Conservation (phyloP, 2,888 invertebrate species). For the Chymomyza caudatula region DNA sequence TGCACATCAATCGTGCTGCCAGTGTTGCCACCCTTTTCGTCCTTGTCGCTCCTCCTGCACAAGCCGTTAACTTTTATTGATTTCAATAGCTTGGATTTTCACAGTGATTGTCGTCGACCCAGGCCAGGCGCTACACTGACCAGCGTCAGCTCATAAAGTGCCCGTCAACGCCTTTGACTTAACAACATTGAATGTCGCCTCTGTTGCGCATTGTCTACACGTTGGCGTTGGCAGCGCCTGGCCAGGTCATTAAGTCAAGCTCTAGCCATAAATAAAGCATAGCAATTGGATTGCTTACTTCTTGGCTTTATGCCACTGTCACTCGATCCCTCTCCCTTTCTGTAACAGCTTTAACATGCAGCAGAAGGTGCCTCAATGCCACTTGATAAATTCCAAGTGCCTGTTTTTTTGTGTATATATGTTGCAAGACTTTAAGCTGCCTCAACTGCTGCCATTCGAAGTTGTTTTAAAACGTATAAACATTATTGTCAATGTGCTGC, state of each 20-base stretch:
- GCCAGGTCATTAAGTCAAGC: conserved; percentile 74
- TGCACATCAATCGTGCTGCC: conserved; percentile 67
- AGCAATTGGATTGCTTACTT: conserved; percentile 42
- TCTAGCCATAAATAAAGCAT: conserved; percentile 70
- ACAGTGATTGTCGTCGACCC: conserved; percentile 65
- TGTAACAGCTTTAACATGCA: neutral
- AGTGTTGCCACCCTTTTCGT: conserved; percentile 1
- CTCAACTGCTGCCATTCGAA: neutral
- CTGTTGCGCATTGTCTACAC: conserved; percentile 63
- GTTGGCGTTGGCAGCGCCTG: conserved; percentile 5
- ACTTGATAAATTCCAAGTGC: neutral
- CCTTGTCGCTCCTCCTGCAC: conserved; percentile 34
- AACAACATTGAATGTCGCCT: conserved; percentile 34
- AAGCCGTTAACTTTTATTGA: conserved; percentile 76
- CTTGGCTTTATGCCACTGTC: neutral
- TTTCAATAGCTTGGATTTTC: conserved; percentile 74
- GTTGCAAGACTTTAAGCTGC: neutral
- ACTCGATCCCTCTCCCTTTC: neutral
- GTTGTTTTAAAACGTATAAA: conserved; percentile 43
- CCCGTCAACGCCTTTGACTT: conserved; percentile 72
- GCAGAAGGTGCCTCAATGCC: neutral
- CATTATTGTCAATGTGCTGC: conserved; percentile 33
- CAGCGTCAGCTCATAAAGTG: conserved; percentile 69
- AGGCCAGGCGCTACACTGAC: conserved; percentile 5
- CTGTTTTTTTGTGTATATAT: neutral